Base-by-base conservation (phyloP, 2,113 vertebrate species). In the Nothocercus nigrocapillus region DNA sequence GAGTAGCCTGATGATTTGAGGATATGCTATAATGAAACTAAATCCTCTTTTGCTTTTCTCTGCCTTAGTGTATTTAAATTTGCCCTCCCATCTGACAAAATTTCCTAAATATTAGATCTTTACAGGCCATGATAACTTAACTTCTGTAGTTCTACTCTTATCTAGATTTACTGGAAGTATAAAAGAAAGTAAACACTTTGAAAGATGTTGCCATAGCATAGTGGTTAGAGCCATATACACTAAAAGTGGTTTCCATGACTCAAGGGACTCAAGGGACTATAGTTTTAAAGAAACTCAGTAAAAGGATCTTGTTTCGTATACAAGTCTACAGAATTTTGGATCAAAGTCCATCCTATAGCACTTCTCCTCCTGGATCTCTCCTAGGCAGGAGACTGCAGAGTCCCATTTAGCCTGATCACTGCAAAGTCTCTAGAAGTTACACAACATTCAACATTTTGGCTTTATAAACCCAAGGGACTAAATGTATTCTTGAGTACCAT, bases 401-500 rank as follows among this genome's bases (percentile, higher is more conserved):
- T 69, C 13, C 7, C 18, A 7, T 30, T 10, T 56, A 19, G 34
- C 11, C 64, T 90, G 6, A 7, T 28, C 4, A 6, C 19, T 54
- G 13, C 6, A 40, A 51, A 80, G 49, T 9, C n/a, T 59, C 36
- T 54, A 54, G 51, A 74, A 66, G 11, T 62, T 67, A 34, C 40
- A 66, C 63, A 59, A 4, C 9, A 17, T n/a, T 24, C 11, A 58
- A 18, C 30, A 27, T 12, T 0, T 1, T 2, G 25, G 9, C 11
- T 21, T 83, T 34, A 12, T 17, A 54, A 56, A 42, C 10, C 72
- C 68, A 6, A 44, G 25, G 32, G 11, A 63, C 32, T 1, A 5
- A 9, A 3, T 9, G 25, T 78, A 30, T 85, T 95, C 94, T 90
- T 63, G 45, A 91, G 88, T 93, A 88, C 89, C 95, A 95, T 91